Evolutionary conservation across 1,140 invertebrate genomes (phyloP).

Genomic region (Monomorium pharaonis): DNA sequence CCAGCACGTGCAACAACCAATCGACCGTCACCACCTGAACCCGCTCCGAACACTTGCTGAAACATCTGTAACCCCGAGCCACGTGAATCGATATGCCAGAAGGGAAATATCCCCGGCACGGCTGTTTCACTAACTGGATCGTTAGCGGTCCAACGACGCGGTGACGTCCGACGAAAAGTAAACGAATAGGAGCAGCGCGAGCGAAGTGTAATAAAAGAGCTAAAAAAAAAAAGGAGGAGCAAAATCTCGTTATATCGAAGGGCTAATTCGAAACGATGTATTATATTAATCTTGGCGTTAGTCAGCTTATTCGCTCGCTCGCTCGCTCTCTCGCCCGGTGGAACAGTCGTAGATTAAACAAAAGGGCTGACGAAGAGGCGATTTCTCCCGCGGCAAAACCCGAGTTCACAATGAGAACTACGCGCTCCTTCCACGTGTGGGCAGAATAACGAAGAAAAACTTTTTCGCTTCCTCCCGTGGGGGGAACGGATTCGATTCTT

Average conservation of each 20-base stretch:
- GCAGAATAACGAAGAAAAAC: constrained; percentile 64
- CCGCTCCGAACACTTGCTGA: constrained; percentile 53
- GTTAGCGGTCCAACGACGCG: not conserved
- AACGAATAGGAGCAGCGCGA: constrained; percentile 10
- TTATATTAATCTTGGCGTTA: constrained; percentile 51
- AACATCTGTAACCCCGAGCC: constrained; percentile 60
- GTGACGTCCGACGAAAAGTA: constrained; percentile 21
- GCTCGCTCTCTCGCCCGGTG: constrained; percentile 4
- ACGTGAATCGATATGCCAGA: constrained; percentile 31
- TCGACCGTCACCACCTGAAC: constrained; percentile 71
- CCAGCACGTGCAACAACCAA: constrained; percentile 74
- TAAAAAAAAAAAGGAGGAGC: not conserved
- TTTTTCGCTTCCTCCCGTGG: constrained; percentile 7
- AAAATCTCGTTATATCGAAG: constrained; percentile 50
- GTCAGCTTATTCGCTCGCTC: constrained; percentile 49
- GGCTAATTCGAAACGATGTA: constrained; percentile 55
- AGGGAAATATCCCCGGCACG: constrained; percentile 20
- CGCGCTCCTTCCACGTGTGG: not conserved
- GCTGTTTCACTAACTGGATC: constrained; percentile 7
- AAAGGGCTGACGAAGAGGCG: constrained; percentile 26
- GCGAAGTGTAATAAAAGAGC: not conserved
- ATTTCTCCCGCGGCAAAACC: constrained; percentile 43
- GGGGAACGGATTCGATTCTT: constrained; percentile 33
- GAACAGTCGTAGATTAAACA: constrained; percentile 53
- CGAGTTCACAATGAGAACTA: not conserved